Percentiles rank a stretch among this genome's conserved stretches.
These are phyloP conservation scores for Bicyclus anynana DNA, from an alignment of 1,140 invertebrate genomes.

Conservation along the genomic window DNA sequence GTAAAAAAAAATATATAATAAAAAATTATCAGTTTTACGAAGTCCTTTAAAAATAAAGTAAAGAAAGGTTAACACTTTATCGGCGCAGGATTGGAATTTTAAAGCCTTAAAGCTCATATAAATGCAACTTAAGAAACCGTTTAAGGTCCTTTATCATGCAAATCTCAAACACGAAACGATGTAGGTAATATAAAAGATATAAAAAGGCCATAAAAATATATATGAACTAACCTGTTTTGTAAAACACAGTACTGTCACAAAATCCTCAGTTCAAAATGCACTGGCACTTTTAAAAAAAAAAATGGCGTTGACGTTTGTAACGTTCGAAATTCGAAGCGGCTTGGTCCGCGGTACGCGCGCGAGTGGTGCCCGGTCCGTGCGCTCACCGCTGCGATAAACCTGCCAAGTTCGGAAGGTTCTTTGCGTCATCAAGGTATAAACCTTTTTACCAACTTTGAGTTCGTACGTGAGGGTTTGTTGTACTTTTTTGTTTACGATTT, in stretches of 20 bases:
- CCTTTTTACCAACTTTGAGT: slow-evolving; percentile 11
- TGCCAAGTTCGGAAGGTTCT: slow-evolving; percentile 44
- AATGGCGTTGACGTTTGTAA: slow-evolving; percentile 43
- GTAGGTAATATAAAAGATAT: not conserved
- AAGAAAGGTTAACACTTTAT: too few species aligned
- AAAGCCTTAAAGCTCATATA: slow-evolving; percentile 7
- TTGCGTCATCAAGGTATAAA: slow-evolving; percentile 23
- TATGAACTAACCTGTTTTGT: slow-evolving; percentile 46
- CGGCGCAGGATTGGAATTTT: not conserved
- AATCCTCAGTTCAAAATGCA: slow-evolving; percentile 57
- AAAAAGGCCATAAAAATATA: slow-evolving; percentile 16
- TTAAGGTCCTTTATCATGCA: slow-evolving; percentile 14
- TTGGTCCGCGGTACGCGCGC: slow-evolving; percentile 62
- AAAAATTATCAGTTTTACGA: too few species aligned
- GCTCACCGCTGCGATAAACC: slow-evolving; percentile 46
- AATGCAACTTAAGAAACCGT: slow-evolving; percentile 15
- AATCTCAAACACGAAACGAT: not conserved
- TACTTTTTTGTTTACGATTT: slow-evolving; percentile 6
- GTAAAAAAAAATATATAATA: too few species aligned
- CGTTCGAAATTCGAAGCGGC: slow-evolving; percentile 56
- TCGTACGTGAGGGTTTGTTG: not conserved
- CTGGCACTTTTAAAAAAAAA: slow-evolving; percentile 45
- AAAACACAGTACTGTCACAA: slow-evolving; percentile 55
- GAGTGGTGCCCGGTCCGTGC: slow-evolving; percentile 63
- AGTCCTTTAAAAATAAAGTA: too few species aligned